Base-by-base conservation (phyloP, 2,888 invertebrate genomes). In the Papilio elwesi region DNA sequence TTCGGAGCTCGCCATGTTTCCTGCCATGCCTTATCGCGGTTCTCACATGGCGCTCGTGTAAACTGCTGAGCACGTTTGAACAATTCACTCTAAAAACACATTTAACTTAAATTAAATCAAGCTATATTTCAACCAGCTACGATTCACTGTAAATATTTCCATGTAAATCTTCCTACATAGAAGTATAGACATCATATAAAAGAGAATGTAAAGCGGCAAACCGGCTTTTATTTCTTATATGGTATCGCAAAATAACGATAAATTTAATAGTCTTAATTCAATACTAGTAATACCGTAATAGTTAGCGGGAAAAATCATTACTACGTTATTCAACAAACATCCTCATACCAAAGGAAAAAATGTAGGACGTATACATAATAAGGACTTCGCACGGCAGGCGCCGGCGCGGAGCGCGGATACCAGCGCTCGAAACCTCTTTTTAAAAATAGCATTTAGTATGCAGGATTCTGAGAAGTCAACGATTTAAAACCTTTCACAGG, bases 1-100 rank as follows among this genome's bases (percentile, higher is more conserved):
- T 75, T 66, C 70, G 79, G 75, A 78, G 74, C 79, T 79, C 75
- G 75, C 57, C 76, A 75, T 74, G 75, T 76, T 86, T 87, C 85
- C 87, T 83, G 84, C 78, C 85, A 78, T 83, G 83, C 83, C 85
- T 88, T 88, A 88, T 88, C 87, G 81, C 78, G 74, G 73, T 67
- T 75, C 76, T 79, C 71, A 76, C 74, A 76, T 74, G 71, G 75
- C 69, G 79, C 82, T 78, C 80, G 81, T 83, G 79, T 73, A 69
- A 68, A 77, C 77, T 78, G 75, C 70, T 71, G 67, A 70, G 69
- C 75, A 79, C 75, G 79, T 79, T 76, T 75, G 59, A 63, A 66
- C 73, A 68, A 74, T 75, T 70, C 67, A 36, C 16, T 67, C 15
- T 43, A 12, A 13, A 16, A 67, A 11, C 51, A 68, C 55, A 48